These are phyloP conservation scores for Porphyrio hochstetteri DNA, from an alignment of 2,113 vertebrate genomes.

Conservation along the genomic window DNA sequence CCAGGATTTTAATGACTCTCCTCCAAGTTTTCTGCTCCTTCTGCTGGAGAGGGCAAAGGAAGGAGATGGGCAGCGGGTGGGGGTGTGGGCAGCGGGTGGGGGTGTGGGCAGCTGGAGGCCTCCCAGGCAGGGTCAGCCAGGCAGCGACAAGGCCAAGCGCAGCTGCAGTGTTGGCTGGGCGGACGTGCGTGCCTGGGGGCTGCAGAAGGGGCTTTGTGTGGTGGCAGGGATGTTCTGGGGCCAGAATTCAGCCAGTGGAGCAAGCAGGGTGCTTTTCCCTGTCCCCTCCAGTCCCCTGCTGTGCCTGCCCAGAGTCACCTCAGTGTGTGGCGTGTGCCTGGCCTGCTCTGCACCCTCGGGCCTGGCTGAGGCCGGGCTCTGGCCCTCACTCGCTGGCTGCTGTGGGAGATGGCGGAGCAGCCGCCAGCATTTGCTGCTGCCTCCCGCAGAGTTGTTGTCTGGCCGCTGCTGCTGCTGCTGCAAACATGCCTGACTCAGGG, in stretches of 20 bases:
- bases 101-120: not conserved
- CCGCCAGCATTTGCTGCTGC: not conserved
- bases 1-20: slow-evolving; percentile 22
- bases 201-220: not conserved
- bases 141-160: not conserved
- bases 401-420: not conserved
- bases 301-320: not conserved
- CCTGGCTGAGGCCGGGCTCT: not conserved
- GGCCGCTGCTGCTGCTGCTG: not conserved
- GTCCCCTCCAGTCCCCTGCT: not conserved
- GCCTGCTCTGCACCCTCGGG: not conserved
- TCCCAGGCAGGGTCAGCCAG: rapidly evolving
- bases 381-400: not conserved
- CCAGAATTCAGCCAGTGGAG: not conserved
- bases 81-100: not conserved
- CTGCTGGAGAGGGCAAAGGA: not conserved
- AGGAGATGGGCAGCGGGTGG: not conserved
- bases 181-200: not conserved
- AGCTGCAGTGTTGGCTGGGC: not conserved
- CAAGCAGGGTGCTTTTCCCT: not conserved
- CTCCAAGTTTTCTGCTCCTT: not conserved
- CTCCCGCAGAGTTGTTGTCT: not conserved
- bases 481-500: not conserved
- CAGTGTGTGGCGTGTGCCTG: rapidly evolving
- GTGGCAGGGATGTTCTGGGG: not conserved